These are phyloP conservation scores for Callinectes sapidus DNA, from an alignment of 2,888 invertebrate genomes.

Conservation along the genomic window DNA sequence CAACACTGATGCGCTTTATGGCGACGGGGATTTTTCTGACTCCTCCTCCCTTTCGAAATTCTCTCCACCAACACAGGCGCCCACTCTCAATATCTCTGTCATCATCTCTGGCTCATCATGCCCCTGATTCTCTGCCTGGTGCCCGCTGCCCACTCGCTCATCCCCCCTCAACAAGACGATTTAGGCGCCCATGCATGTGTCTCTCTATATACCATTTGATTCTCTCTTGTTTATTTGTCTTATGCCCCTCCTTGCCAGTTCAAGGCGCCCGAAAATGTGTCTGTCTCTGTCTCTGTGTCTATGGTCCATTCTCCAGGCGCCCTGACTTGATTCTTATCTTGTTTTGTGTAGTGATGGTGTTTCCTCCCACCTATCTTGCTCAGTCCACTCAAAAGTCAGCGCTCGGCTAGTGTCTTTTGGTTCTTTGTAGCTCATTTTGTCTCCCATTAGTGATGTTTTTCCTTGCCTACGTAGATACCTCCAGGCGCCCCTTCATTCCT, in stretches of 20 bases:
- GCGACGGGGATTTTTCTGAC: neutral
- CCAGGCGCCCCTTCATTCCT: slow-evolving; percentile 7
- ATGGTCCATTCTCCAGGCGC: neutral
- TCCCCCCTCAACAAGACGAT: neutral
- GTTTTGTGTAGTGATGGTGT: neutral
- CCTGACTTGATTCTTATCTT: neutral
- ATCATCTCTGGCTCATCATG: neutral
- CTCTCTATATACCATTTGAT: neutral
- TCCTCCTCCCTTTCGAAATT: neutral
- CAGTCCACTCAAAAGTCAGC: neutral
- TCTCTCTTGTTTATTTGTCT: neutral
- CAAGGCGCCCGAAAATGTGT: neutral
- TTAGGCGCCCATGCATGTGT: neutral
- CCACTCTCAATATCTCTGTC: neutral
- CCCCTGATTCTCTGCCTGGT: neutral
- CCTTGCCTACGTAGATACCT: neutral
- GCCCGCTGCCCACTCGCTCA: neutral
- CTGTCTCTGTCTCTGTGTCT: neutral
- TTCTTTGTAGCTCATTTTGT: neutral
- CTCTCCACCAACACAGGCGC: slow-evolving; percentile 2
- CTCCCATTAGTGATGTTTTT: neutral
- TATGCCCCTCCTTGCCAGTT: neutral
- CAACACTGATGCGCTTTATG: neutral
- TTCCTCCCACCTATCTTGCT: neutral
- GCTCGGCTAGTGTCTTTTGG: neutral